Base-by-base conservation (phyloP, 1,140 invertebrate genomes). In the Hypsibius dujardini region DNA sequence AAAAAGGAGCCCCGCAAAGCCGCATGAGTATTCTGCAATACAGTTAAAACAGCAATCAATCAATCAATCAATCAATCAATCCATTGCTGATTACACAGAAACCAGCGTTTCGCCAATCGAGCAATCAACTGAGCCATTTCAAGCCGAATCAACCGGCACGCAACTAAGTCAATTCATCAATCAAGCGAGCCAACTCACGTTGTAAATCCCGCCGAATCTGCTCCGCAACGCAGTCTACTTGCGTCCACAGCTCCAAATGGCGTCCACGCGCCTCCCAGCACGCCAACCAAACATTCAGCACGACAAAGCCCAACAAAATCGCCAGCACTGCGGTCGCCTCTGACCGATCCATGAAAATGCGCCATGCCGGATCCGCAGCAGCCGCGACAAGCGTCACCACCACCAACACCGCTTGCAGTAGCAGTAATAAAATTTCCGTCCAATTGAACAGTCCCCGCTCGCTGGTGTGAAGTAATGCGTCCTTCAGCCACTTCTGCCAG, bases 241-340 rank as follows among this genome's bases (percentile, higher is more conserved):
- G 62, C 12, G 12, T 15, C 62, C 62, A 67, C 12, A 67, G 62
- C 62, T 67, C 62, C 62, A 42, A 15, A 67, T 67, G 42, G 12
- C 62, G 12, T 3, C 12, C 42, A 7, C 62, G 12, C 12, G 62
- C 62, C 7, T 67, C 62, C 62, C 12, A 45, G 42, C 62, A 67
- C 12, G 62, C 12, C 62, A 67, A 42, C 12, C 12, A 67, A 12
- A 67, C 62, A 67, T 67, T 67, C 62, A 67, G 12, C 12, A 67
- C 12, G 7, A 12, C 12, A 42, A 67, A 67, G 12, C 12, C 3
- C 12, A 67, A 7, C 42, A 67, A 42, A 12, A 67, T 42, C 12
- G 42, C 42, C 12, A 67, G 62, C 42, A 67, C 62, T 7, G 62
- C 62, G 12, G 62, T 45, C 12, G 12, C 12, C 42, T 67, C 62